Percentiles rank a stretch among this genome's conserved stretches.
Evolutionary conservation across 2,797 vertebrate species (phyloP).

Genomic region (Pteronotus mesoamericanus): DNA sequence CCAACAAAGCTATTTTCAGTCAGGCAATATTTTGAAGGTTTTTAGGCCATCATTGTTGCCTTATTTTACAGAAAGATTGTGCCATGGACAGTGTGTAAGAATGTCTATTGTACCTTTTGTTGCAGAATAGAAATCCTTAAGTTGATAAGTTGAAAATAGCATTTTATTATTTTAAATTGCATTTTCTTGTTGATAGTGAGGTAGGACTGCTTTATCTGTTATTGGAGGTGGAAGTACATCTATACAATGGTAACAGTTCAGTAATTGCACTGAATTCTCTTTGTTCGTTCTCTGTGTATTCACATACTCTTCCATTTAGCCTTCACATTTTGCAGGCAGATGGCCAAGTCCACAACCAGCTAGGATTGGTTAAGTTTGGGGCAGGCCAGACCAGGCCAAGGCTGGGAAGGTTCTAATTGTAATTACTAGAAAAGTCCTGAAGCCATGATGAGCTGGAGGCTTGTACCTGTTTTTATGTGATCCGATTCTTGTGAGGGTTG

Average conservation of each 20-base stretch:
- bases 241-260: background rate
- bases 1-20: background rate
- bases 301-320: background rate
- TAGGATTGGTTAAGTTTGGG: background rate
- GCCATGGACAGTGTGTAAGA: background rate
- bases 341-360: background rate
- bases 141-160: background rate
- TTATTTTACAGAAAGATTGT: background rate
- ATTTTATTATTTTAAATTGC: background rate
- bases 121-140: background rate
- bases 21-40: background rate
- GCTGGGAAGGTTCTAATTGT: background rate
- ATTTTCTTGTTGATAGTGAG: background rate
- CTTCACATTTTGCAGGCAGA: background rate
- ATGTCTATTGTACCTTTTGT: background rate
- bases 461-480: background rate
- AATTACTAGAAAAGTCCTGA: background rate
- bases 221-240: background rate
- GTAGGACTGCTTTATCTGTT: background rate
- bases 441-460: background rate
- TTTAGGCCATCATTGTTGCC: background rate
- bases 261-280: background rate
- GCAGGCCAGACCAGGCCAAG: background rate
- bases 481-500: background rate
- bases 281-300: background rate